Evolutionary conservation across 2,113 vertebrate species (phyloP), one percentile per base, ranked within the genome.

Genomic region (Plectropomus leopardus): DNA sequence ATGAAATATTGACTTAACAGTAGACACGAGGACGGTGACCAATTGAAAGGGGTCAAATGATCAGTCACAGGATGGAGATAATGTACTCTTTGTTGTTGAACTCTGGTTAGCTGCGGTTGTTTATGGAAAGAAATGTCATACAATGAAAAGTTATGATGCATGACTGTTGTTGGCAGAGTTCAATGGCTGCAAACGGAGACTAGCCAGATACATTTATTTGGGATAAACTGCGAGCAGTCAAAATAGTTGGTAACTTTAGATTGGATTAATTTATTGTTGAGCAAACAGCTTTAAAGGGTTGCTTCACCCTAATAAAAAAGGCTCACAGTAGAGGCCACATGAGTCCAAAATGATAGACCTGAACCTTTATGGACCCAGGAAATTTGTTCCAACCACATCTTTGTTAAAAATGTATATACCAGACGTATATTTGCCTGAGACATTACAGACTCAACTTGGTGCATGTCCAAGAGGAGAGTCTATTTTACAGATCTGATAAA

Each of bases 51-150:
- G 86, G 81, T 86, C 71, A 86, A 78, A 73, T 79, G 70, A 86
- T 78, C 69, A 76, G 57, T 64, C 42, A 7, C 71, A 80, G 78
- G 57, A 68, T 65, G 59, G 64, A 90, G 53, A 90, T 84, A 80
- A 78, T 79, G 83, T 73, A 69, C 72, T 78, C 83, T 87, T 69
- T 88, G 71, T 84, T 78, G 53, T 57, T 80, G 63, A 76, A 84
- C 72, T 66, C 19, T 47, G 59, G 47, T 77, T 60, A 45, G 51
- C 42, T 48, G 72, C 14, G 50, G 63, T 67, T 79, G 71, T 84
- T 82, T 76, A 58, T 67, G 63, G 69, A 72, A 53, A 50, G 23
- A 85, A 78, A 55, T 73, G 42, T 78, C n/a, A 55, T 59, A 47
- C 45, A 72, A 17, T 72, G 24, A 74, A 82, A 40, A 65, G 42